Base-by-base conservation (phyloP, 2,888 invertebrate genomes). In the Ceriagrion tenellum region DNA sequence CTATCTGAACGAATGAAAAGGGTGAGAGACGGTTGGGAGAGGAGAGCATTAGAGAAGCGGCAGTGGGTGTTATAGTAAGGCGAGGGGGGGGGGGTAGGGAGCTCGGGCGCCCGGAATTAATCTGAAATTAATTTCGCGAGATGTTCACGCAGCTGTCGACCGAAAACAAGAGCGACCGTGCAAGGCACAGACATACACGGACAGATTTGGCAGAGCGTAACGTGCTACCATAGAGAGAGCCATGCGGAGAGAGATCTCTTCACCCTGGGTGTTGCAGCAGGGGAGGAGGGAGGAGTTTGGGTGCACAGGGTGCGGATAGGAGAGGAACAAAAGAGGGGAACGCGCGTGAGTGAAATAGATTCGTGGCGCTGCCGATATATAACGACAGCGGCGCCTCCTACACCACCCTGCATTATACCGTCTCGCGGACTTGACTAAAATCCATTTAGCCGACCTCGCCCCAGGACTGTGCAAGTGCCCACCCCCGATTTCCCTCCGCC, bases 71-170 rank as follows among this genome's bases (percentile, higher is more conserved):
- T 26, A 89, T 55, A 89, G 47, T 63, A 40, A 63, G 23, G 13
- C 18, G 59, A 59, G 47, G 47, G 47, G 8, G 47, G 47, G 47
- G 8, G 47, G 47, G 47, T 2, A 47, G 8, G 4, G 47, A n/a
- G 47, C 47, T n/a, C 89, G 63, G 91, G 59, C 63, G 91, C 23
- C 59, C 63, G 63, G 91, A 91, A 91, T 91, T 91, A 91, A 91
- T 91, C 63, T 63, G 40, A 91, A 91, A 91, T 91, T 91, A 91
- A 91, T 91, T 89, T 91, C 55, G 91, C 81, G 91, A 91, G 59
- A 63, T 91, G 91, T 91, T 91, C 59, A 91, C 91, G 91, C 91
- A 91, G 59, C 59, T 91, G 91, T 40, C 91, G 91, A 63, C 91
- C 91, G 63, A 91, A 81, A 59, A 59, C 91, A 30, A 91, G 91